phyloP scores from a whole-genome alignment of 2,888 invertebrate species.

The Spialia ferax region DNA sequence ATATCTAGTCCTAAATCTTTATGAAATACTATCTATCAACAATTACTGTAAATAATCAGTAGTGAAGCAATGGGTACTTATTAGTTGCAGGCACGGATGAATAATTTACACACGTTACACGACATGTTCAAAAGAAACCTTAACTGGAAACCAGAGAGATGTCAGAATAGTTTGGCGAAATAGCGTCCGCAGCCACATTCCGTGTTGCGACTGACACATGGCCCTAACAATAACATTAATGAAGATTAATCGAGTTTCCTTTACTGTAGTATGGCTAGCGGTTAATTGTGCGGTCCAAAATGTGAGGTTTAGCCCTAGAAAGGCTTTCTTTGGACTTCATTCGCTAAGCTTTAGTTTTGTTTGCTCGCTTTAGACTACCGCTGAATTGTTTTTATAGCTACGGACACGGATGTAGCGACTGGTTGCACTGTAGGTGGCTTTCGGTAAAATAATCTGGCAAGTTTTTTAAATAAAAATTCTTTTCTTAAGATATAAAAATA shows the following conservation, averaged over 20 bases:
- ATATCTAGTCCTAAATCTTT: no score
- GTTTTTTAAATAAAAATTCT: no score
- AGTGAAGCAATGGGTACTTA: no score
- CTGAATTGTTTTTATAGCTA: no score
- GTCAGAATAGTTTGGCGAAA: conserved; percentile 20
- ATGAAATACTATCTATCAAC: no score
- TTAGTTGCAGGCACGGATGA: not conserved
- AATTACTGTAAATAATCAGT: not conserved
- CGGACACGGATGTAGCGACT: no score
- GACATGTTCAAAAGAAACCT: not conserved
- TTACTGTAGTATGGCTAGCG: conserved; percentile 4
- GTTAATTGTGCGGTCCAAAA: conserved; percentile 3
- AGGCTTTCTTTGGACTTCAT: not conserved
- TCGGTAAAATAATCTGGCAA: no score
- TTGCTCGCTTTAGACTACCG: no score
- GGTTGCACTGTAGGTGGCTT: no score
- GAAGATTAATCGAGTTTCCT: conserved; percentile 29
- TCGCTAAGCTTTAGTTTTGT: not conserved
- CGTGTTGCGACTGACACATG: conserved; percentile 21
- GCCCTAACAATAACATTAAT: conserved; percentile 23
- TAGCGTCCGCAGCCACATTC: conserved; percentile 21
- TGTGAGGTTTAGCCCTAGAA: not conserved
- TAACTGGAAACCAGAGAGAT: conserved; percentile 16
- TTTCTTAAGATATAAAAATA: no score
- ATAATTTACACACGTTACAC: conserved; percentile 14